These are phyloP conservation scores for Eristalinus aeneus DNA, from an alignment of 2,888 invertebrate species.

Conservation along the genomic window DNA sequence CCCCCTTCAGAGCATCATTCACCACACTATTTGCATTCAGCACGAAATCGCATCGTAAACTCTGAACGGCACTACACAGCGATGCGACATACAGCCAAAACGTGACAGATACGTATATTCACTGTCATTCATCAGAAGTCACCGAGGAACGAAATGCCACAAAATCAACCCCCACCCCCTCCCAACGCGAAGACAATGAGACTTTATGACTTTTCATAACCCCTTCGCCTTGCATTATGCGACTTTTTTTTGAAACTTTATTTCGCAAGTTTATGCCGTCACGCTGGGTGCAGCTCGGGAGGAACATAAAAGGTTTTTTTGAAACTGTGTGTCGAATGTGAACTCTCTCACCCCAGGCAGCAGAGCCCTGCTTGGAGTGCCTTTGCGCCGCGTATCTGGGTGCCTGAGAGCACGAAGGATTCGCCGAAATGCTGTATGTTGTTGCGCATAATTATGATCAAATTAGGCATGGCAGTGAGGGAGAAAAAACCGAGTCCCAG, in stretches of 20 bases:
- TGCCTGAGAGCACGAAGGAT: background rate
- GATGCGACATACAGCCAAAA: constrained; percentile 28
- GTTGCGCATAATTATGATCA: constrained; percentile 57
- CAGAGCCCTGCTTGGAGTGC: background rate
- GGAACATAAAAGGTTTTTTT: constrained; percentile 2
- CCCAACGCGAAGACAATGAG: constrained; percentile 48
- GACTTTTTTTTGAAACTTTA: background rate
- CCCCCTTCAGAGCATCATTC: background rate
- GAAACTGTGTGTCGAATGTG: background rate
- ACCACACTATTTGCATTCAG: constrained; percentile 32
- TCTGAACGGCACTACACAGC: background rate
- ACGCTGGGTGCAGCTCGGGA: constrained; percentile 6
- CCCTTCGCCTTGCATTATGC: background rate
- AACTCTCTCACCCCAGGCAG: background rate
- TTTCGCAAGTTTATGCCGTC: constrained; percentile 37
- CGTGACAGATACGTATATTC: constrained; percentile 59
- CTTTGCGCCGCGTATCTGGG: background rate
- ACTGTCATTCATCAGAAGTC: constrained; percentile 43
- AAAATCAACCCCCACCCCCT: background rate
- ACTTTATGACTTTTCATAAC: constrained; percentile 67
- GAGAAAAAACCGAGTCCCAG: background rate
- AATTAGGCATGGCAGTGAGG: constrained; percentile 36
- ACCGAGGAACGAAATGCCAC: background rate
- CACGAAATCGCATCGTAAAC: constrained; percentile 14
- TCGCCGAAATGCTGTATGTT: constrained; percentile 7